These are phyloP conservation scores for Heliconius nattereri DNA, from an alignment of 1,140 invertebrate genomes.

Conservation along the genomic window DNA sequence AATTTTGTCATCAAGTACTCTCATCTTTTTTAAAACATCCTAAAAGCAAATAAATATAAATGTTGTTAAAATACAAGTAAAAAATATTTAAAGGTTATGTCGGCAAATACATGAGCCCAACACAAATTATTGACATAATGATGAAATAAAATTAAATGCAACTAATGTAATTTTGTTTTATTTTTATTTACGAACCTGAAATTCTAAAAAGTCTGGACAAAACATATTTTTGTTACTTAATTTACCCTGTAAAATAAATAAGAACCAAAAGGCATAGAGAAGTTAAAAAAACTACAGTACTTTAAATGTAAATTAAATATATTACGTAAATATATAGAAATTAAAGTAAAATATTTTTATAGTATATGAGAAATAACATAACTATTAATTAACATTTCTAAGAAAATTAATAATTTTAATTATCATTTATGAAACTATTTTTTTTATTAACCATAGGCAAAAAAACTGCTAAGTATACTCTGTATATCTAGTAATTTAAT, in stretches of 20 bases:
- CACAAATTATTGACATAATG: background rate
- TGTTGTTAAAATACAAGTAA: background rate
- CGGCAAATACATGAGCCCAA: background rate
- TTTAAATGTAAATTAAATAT: background rate
- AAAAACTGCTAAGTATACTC: background rate
- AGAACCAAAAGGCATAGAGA: conserved; percentile 6
- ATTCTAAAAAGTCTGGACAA: conserved; percentile 75
- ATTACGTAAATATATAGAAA: background rate
- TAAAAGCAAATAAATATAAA: conserved; percentile 75
- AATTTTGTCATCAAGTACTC: conserved; percentile 94
- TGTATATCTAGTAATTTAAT: background rate
- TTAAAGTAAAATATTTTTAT: background rate
- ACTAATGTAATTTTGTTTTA: background rate
- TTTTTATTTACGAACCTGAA: conserved; percentile 57
- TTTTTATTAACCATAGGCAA: background rate
- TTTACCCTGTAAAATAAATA: conserved; percentile 27
- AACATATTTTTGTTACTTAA: conserved; percentile 48
- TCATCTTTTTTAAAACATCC: conserved; percentile 92
- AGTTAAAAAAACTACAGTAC: background rate
- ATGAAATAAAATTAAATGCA: background rate
- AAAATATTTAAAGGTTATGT: conserved; percentile 8
- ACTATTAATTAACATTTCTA: background rate
- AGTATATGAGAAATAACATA: background rate
- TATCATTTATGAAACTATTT: background rate
- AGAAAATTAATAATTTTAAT: background rate